Evolutionary conservation across 2,888 invertebrate species (phyloP).

Genomic region (Drosophila birchii): DNA sequence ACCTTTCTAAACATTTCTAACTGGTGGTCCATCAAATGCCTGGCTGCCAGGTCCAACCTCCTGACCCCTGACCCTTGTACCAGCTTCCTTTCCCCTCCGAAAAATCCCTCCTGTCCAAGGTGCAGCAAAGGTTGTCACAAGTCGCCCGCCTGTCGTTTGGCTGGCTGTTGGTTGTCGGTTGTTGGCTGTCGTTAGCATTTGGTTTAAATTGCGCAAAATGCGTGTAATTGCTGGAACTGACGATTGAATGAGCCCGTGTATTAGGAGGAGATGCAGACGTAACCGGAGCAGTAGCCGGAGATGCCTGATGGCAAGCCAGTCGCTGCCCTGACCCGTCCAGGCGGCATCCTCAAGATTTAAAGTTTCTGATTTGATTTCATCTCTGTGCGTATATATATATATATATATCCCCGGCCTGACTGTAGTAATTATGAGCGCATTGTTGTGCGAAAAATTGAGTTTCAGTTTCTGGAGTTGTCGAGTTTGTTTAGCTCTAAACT

Average conservation of each 20-base stretch:
- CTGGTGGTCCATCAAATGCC: constrained; percentile 73
- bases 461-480: constrained; percentile 46
- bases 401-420: constrained; percentile 19
- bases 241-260: constrained; percentile 76
- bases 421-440: constrained; percentile 73
- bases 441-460: constrained; percentile 76
- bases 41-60: constrained; percentile 14
- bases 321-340: constrained; percentile 14
- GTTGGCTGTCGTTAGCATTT: constrained; percentile 80
- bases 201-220: constrained; percentile 81
- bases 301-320: constrained; percentile 16
- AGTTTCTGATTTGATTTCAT: constrained; percentile 72
- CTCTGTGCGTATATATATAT: background rate
- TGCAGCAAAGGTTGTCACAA: constrained; percentile 73
- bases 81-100: background rate
- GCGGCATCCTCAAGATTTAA: constrained; percentile 62
- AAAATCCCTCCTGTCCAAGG: constrained; percentile 62
- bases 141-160: constrained; percentile 62
- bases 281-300: constrained; percentile 4
- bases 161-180: constrained; percentile 66
- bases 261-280: constrained; percentile 63
- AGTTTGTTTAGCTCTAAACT: constrained; percentile 69
- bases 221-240: constrained; percentile 81
- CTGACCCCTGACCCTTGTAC: background rate
- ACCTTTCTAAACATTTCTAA: background rate